phyloP scores from a whole-genome alignment of 2,888 invertebrate species.

The Strigamia transsilvanica region DNA sequence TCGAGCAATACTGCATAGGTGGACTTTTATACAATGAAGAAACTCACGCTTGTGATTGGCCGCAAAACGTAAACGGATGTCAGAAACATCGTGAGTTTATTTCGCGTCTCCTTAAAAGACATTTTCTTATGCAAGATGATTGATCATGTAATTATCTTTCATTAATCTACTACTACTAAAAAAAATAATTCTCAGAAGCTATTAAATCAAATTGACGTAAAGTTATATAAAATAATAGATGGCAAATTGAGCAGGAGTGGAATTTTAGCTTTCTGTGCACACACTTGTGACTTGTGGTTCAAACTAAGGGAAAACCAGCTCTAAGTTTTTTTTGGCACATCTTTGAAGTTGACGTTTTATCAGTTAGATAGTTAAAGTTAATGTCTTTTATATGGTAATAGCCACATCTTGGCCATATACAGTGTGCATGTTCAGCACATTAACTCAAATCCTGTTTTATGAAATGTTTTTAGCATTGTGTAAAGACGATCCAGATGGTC shows the following conservation, averaged over 20 bases:
- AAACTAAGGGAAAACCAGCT: neutral
- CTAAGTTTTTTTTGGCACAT: neutral
- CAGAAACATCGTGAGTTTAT: conserved; percentile 87
- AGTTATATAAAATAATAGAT: neutral
- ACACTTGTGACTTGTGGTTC: neutral
- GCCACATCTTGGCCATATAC: too few species aligned
- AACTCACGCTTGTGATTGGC: conserved; percentile 92
- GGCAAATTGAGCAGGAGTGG: too few species aligned
- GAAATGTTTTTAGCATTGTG: conserved; percentile 77
- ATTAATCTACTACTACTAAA: neutral
- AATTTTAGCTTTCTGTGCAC: too few species aligned
- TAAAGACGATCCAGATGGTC: conserved; percentile 89
- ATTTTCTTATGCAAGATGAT: conserved; percentile 32
- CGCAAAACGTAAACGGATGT: conserved; percentile 90
- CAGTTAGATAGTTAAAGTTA: too few species aligned
- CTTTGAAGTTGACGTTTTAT: neutral
- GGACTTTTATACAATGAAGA: conserved; percentile 89
- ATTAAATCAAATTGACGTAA: neutral
- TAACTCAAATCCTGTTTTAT: neutral
- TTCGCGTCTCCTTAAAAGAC: neutral
- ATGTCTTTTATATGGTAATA: neutral
- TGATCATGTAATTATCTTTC: neutral
- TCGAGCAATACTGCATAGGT: conserved; percentile 90
- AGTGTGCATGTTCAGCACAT: neutral
- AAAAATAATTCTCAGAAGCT: neutral